Evolutionary conservation across 2,888 invertebrate species (phyloP).

Genomic region (Sinhomidia bicolor): DNA sequence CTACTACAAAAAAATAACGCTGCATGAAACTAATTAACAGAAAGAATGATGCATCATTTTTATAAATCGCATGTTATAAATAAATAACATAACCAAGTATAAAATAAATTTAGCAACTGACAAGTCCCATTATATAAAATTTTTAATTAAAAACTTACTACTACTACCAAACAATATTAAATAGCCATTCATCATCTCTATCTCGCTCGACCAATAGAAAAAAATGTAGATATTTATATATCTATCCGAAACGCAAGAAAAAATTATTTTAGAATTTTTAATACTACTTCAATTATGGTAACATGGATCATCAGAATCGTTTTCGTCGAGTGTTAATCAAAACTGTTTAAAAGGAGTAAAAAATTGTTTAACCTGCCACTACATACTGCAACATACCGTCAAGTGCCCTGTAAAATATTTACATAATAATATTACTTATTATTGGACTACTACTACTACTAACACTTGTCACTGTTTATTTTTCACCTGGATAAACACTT

Average conservation of each 20-base stretch:
- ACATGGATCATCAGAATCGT: constrained; percentile 3
- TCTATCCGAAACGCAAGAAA: not conserved
- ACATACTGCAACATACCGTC: constrained; percentile 21
- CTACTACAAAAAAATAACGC: not conserved
- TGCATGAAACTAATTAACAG: not conserved
- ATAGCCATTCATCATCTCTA: not conserved
- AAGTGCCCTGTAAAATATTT: constrained; percentile 49
- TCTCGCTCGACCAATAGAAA: constrained; percentile 46
- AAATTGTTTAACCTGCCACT: constrained; percentile 34
- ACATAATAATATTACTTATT: too few species aligned
- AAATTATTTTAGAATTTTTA: constrained; percentile 5
- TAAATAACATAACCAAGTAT: not conserved
- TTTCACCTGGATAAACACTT: too few species aligned
- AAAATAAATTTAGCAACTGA: not conserved
- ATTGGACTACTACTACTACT: too few species aligned
- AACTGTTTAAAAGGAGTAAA: not conserved
- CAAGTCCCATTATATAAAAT: not conserved
- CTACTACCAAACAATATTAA: not conserved
- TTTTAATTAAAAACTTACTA: not conserved
- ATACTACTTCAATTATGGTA: too few species aligned
- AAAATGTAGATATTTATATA: not conserved
- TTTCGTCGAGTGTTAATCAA: not conserved
- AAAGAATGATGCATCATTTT: too few species aligned
- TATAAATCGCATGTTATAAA: not conserved
- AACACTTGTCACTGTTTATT: too few species aligned